phyloP scores from a whole-genome alignment of 2,797 vertebrate genomes.

The Acanthis flammea region DNA sequence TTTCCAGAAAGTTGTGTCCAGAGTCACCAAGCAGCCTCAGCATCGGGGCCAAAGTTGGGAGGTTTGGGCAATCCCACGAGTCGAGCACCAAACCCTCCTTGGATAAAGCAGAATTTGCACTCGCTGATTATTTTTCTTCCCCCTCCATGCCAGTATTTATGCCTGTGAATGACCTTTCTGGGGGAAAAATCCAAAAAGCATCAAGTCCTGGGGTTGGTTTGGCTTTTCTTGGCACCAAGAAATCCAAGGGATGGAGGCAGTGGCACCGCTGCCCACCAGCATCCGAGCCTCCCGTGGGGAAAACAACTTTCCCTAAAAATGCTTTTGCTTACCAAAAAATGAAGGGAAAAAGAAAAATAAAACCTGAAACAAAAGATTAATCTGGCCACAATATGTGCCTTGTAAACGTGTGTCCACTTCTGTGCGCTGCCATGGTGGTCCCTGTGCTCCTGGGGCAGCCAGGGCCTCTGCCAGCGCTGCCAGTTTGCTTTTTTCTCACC shows the following conservation, averaged over 20 bases:
- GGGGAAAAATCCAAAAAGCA: neutral
- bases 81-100: neutral
- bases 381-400: constrained; percentile 72
- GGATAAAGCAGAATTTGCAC: neutral
- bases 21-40: neutral
- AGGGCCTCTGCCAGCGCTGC: neutral
- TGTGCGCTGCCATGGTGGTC: neutral
- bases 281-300: neutral
- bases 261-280: neutral
- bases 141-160: neutral
- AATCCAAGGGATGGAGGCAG: neutral
- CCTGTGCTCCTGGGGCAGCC: neutral
- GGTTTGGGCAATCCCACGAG: neutral
- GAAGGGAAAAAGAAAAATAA: neutral
- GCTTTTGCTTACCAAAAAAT: constrained; percentile 45
- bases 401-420: constrained; percentile 69
- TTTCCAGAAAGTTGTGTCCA: neutral
- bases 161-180: neutral
- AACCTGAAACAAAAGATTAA: neutral
- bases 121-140: neutral
- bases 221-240: neutral
- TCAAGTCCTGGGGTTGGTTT: neutral
- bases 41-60: neutral
- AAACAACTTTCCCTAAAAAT: constrained; percentile 47
- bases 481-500: neutral